phyloP scores from a whole-genome alignment of 2,797 vertebrate genomes.

The Aulostomus chinensis region DNA sequence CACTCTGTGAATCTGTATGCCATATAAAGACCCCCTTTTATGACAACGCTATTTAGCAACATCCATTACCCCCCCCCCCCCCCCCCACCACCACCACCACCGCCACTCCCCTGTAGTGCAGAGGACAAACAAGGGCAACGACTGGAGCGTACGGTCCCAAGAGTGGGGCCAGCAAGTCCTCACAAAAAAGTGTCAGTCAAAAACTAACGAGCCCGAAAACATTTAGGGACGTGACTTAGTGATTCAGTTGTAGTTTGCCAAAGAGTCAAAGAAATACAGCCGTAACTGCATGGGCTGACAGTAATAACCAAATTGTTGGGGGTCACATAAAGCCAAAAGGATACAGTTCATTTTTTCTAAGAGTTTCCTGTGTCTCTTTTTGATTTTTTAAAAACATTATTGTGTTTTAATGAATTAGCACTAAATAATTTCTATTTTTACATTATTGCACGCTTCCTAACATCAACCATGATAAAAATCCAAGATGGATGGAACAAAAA shows the following conservation, averaged over 20 bases:
- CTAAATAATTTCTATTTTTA: too few relatives aligned
- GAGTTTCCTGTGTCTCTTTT: too few relatives aligned
- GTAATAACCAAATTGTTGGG: too few relatives aligned
- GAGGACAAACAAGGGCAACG: constrained; percentile 66
- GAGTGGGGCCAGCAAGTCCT: constrained; percentile 23
- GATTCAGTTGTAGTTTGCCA: constrained; percentile 34
- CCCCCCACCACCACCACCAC: neutral
- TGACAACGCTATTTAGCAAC: constrained; percentile 37
- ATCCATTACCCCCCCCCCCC: neutral
- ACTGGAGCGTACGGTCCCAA: constrained; percentile 25
- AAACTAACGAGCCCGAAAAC: constrained; percentile 37
- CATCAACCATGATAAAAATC: too few relatives aligned
- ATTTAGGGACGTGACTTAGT: constrained; percentile 13
- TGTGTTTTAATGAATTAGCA: too few relatives aligned
- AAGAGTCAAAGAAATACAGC: too few relatives aligned
- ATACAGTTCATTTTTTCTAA: too few relatives aligned
- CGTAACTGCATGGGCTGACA: too few relatives aligned
- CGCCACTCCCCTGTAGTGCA: constrained; percentile 42
- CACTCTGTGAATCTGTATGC: constrained; percentile 52
- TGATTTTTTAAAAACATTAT: too few relatives aligned
- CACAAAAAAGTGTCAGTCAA: constrained; percentile 45
- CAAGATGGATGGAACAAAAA: too few relatives aligned
- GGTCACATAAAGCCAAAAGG: too few relatives aligned
- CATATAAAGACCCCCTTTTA: constrained; percentile 39
- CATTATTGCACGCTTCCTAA: too few relatives aligned